These are phyloP conservation scores for Tenebrosternarchus preto DNA, from an alignment of 2,113 vertebrate genomes.

Conservation along the genomic window DNA sequence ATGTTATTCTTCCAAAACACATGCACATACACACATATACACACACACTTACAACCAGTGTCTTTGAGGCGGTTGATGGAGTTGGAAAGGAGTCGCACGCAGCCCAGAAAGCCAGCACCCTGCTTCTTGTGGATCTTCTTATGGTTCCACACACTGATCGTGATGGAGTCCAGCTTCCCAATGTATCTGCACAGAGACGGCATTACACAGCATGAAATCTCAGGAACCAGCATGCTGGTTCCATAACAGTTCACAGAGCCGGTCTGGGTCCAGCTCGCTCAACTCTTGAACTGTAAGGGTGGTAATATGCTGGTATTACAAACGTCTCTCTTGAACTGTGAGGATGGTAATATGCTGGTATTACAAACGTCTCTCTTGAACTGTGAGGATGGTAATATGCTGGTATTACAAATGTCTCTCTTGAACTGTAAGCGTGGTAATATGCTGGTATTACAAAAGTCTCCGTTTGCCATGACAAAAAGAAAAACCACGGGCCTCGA, in stretches of 20 bases:
- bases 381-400: no score
- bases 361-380: not conserved
- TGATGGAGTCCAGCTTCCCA: constrained; percentile 96
- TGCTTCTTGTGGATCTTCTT: constrained; percentile 99
- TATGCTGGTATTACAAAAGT: not conserved
- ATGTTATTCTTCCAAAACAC: constrained; percentile 3
- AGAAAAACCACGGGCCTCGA: not conserved
- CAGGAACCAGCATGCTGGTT: not conserved
- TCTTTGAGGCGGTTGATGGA: constrained; percentile 98
- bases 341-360: no score
- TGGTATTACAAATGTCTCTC: not conserved
- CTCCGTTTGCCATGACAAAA: not conserved
- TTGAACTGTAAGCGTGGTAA: not conserved
- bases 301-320: not conserved
- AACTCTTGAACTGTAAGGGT: not conserved
- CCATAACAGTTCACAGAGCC: not conserved
- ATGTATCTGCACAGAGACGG: constrained; percentile 82
- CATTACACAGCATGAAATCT: not conserved
- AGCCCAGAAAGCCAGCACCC: constrained; percentile 97
- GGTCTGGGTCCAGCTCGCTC: not conserved
- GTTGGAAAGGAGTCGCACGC: constrained; percentile 96
- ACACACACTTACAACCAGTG: constrained; percentile 86
- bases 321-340: not conserved
- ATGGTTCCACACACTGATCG: constrained; percentile 98
- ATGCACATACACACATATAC: constrained; percentile 11